Conservation (phyloP, 2,113 vertebrate species). For the Diglossa brunneiventris region DNA sequence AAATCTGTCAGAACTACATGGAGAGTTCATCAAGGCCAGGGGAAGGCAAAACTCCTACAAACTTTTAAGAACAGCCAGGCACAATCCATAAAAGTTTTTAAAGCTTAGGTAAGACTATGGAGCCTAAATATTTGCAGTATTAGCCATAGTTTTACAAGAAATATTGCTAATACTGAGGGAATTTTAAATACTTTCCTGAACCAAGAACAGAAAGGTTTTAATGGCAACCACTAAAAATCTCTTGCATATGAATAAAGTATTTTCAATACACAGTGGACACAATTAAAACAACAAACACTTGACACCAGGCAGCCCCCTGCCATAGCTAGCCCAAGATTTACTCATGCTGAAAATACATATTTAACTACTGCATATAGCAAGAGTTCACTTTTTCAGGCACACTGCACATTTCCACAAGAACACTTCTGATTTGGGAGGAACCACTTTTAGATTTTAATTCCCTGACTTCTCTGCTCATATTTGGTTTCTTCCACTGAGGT, state of each 20-base stretch:
- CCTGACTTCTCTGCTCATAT: neutral
- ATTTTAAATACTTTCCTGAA: neutral
- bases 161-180: neutral
- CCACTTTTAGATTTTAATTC: neutral
- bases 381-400: neutral
- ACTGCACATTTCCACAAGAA: neutral
- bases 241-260: neutral
- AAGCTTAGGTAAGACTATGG: neutral
- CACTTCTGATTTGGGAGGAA: neutral
- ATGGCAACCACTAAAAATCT: neutral
- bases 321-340: neutral
- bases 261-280: neutral
- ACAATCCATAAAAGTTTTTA: neutral
- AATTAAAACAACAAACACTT: slow-evolving; percentile 13
- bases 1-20: neutral
- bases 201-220: slow-evolving; percentile 1
- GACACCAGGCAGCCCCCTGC: neutral
- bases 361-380: neutral
- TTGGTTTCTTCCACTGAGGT: neutral
- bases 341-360: neutral
- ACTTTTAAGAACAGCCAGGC: neutral
- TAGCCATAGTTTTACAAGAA: neutral
- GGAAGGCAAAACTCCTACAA: neutral
- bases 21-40: neutral
- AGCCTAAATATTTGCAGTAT: neutral